Conservation (phyloP, 2,888 invertebrate genomes). For the Papilio protenor region DNA sequence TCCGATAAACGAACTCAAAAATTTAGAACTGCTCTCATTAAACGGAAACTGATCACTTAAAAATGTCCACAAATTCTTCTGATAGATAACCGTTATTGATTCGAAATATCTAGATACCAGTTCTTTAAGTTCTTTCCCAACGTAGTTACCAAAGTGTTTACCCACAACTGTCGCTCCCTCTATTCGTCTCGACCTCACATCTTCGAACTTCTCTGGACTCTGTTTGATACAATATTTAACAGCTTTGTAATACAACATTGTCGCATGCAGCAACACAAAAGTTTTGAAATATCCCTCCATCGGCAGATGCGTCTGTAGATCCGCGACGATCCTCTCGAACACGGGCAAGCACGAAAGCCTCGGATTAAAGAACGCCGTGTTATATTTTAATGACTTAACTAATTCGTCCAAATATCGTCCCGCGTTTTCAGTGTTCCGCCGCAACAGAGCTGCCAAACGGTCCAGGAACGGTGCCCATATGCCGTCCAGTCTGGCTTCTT, state of each 20-base stretch:
- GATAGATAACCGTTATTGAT: conserved; percentile 59
- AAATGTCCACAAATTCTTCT: conserved; percentile 50
- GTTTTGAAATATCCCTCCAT: conserved; percentile 57
- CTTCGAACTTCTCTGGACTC: conserved; percentile 56
- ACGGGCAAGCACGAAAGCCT: conserved; percentile 59
- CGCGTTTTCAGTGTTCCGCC: conserved; percentile 35
- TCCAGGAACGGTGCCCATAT: conserved; percentile 57
- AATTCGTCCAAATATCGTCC: conserved; percentile 51
- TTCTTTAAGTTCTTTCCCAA: conserved; percentile 57
- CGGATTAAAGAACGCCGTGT: conserved; percentile 56
- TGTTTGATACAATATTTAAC: conserved; percentile 57
- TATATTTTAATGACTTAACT: conserved; percentile 56
- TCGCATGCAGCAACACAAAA: conserved; percentile 60
- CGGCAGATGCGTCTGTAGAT: conserved; percentile 57
- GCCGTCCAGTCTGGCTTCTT: conserved; percentile 51
- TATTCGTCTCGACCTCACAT: conserved; percentile 48
- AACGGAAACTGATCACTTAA: conserved; percentile 47
- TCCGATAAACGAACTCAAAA: conserved; percentile 46
- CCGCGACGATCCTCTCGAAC: conserved; percentile 56
- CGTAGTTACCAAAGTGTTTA: conserved; percentile 57
- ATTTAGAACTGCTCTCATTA: conserved; percentile 39
- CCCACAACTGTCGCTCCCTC: conserved; percentile 60
- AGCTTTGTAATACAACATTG: conserved; percentile 64
- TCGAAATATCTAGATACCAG: conserved; percentile 58
- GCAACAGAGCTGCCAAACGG: conserved; percentile 49